A percentile compares a stretch with the other conserved stretches of the same genome.
These are phyloP conservation scores for Latrodectus geometricus DNA, from an alignment of 1,140 invertebrate genomes.

Conservation along the genomic window DNA sequence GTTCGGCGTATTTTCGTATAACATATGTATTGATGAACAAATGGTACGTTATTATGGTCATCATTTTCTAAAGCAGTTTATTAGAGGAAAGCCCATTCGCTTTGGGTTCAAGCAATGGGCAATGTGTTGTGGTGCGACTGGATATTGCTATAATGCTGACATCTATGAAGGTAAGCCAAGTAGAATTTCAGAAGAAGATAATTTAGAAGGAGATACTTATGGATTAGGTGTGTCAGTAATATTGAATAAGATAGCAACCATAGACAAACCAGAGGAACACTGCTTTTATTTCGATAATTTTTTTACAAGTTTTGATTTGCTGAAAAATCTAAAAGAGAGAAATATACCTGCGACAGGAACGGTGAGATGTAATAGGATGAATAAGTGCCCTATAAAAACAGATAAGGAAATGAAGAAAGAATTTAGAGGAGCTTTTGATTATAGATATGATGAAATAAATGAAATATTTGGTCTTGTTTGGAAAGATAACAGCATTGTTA, in stretches of 20 bases:
- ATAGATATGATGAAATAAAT: too few species aligned
- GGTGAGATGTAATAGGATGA: too few species aligned
- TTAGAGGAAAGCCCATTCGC: constrained; percentile 19
- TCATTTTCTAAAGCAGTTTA: constrained; percentile 21
- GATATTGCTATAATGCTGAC: constrained; percentile 20
- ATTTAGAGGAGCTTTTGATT: too few species aligned
- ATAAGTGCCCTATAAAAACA: too few species aligned
- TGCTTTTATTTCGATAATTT: constrained; percentile 22
- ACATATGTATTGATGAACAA: constrained; percentile 21
- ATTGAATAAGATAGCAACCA: constrained; percentile 21
- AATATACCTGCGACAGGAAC: too few species aligned
- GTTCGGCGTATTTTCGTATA: constrained; percentile 20
- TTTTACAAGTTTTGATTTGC: too few species aligned
- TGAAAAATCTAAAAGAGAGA: too few species aligned
- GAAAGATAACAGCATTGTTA: too few species aligned
- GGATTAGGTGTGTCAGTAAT: constrained; percentile 20
- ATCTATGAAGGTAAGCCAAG: constrained; percentile 20
- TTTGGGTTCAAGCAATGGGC: constrained; percentile 16
- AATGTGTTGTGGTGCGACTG: constrained; percentile 14
- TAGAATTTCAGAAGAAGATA: constrained; percentile 19
- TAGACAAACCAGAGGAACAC: constrained; percentile 19
- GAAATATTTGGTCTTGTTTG: too few species aligned
- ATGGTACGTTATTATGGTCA: constrained; percentile 20
- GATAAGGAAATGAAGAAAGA: too few species aligned
- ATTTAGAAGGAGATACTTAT: constrained; percentile 19